Conservation (phyloP, 2,888 invertebrate genomes). For the Cantharis lateralis region DNA sequence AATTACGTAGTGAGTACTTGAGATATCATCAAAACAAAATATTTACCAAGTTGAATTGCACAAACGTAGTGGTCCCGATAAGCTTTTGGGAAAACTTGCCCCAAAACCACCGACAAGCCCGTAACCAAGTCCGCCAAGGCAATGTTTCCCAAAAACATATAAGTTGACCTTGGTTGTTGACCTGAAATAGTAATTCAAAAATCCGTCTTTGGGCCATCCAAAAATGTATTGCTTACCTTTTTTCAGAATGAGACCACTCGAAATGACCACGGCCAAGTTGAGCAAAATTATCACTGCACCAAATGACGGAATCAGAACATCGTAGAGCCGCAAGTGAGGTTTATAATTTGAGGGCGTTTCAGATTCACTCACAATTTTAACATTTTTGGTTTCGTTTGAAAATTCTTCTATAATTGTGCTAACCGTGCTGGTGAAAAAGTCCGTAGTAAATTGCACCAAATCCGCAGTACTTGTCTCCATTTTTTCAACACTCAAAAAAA, state of each 20-base stretch:
- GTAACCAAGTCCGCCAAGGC: conserved; percentile 68
- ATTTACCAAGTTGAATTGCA: conserved; percentile 54
- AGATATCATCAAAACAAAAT: neutral
- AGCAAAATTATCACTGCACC: conserved; percentile 62
- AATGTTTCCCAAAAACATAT: conserved; percentile 68
- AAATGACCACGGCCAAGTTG: conserved; percentile 67
- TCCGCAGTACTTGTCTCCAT: neutral
- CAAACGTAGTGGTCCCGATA: conserved; percentile 53
- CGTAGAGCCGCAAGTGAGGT: conserved; percentile 59
- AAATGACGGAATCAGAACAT: conserved; percentile 61
- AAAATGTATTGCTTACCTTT: conserved; percentile 57
- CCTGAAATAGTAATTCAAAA: conserved; percentile 52
- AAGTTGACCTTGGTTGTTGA: conserved; percentile 66
- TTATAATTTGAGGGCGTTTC: conserved; percentile 30
- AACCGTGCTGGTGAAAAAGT: neutral
- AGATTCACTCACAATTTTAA: conserved; percentile 1
- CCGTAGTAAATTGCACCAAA: neutral
- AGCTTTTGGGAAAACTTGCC: conserved; percentile 54
- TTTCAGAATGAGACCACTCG: conserved; percentile 67
- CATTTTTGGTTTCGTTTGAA: neutral
- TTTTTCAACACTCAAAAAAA: neutral
- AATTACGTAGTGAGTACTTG: conserved; percentile 8
- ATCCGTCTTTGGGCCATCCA: no score
- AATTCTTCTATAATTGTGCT: conserved; percentile 2
- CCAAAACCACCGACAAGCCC: conserved; percentile 64